Evolutionary conservation across 2,797 vertebrate species (phyloP).

Genomic region (Heterohyrax brucei): DNA sequence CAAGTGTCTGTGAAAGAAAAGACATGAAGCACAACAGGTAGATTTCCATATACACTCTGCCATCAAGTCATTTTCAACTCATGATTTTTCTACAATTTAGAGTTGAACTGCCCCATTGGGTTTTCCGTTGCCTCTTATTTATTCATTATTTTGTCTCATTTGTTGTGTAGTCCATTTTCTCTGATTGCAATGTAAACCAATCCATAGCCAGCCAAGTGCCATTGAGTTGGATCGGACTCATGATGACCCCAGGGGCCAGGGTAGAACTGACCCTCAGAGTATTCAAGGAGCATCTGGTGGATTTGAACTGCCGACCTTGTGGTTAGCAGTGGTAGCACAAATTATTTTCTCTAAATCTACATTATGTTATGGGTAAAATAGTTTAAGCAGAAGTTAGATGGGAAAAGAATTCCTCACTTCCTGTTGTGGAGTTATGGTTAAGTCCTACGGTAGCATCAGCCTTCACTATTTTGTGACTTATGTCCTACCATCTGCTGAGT

Average conservation of each 20-base stretch:
- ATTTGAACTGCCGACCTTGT: too few relatives aligned
- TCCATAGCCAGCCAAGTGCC: too few relatives aligned
- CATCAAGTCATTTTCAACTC: too few relatives aligned
- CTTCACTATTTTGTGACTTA: constrained; percentile 31
- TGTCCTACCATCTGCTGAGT: background rate
- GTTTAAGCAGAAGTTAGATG: background rate
- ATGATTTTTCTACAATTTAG: too few relatives aligned
- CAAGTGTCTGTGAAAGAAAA: background rate
- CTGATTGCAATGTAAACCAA: background rate
- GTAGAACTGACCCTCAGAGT: too few relatives aligned
- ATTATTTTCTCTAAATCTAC: background rate
- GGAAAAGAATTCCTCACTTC: constrained; percentile 5
- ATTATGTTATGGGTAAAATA: background rate
- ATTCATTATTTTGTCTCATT: constrained; percentile 1
- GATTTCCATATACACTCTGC: background rate
- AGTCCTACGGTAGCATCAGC: background rate
- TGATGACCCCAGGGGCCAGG: too few relatives aligned
- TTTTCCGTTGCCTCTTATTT: background rate
- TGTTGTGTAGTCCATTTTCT: constrained; percentile 31
- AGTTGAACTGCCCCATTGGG: too few relatives aligned
- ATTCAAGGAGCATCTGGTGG: too few relatives aligned
- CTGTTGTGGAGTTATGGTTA: background rate
- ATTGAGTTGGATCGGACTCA: too few relatives aligned
- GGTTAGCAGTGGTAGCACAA: too few relatives aligned
- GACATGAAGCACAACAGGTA: background rate